Conservation (phyloP, 30 jellyfish, hydroid and myxozoan genomes). For the Mastigias papua region DNA sequence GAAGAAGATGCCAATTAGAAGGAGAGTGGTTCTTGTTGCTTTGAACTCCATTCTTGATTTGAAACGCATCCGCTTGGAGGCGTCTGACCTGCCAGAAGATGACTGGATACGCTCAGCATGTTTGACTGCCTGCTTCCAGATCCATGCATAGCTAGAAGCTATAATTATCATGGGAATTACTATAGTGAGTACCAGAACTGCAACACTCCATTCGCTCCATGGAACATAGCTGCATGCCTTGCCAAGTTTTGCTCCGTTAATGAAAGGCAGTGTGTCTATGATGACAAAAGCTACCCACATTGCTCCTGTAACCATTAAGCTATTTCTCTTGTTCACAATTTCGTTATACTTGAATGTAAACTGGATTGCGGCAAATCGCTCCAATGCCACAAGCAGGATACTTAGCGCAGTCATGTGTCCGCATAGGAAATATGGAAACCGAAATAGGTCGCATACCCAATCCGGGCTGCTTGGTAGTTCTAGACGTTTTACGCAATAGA, state of each 20-base stretch:
- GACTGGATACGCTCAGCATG: slow-evolving; percentile 27
- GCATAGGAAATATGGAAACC: slow-evolving; percentile 68
- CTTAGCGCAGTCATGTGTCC: slow-evolving; percentile 63
- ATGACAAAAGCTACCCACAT: slow-evolving; percentile 27
- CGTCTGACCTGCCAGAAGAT: not conserved
- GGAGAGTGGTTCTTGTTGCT: slow-evolving; percentile 62
- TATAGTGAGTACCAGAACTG: slow-evolving; percentile 43
- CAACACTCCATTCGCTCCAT: slow-evolving; percentile 59
- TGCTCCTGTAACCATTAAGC: not conserved
- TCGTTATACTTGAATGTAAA: slow-evolving; percentile 27
- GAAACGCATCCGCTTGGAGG: not conserved
- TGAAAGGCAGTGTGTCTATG: slow-evolving; percentile 48
- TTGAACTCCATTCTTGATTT: slow-evolving; percentile 18
- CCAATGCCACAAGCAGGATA: slow-evolving; percentile 40
- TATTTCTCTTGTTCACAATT: slow-evolving; percentile 1
- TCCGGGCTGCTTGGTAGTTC: slow-evolving; percentile 16
- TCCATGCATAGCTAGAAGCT: slow-evolving; percentile 4
- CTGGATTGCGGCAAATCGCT: slow-evolving; percentile 39
- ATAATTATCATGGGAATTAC: slow-evolving; percentile 37
- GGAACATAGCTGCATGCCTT: slow-evolving; percentile 44
- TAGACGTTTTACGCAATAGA: slow-evolving; percentile 40
- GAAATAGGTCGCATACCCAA: slow-evolving; percentile 63
- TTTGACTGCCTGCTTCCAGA: slow-evolving; percentile 42
- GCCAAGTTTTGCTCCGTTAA: slow-evolving; percentile 4
- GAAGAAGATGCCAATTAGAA: slow-evolving; percentile 53